Evolutionary conservation across 1,140 invertebrate genomes (phyloP).

Genomic region (Drosophila lacteicornis): DNA sequence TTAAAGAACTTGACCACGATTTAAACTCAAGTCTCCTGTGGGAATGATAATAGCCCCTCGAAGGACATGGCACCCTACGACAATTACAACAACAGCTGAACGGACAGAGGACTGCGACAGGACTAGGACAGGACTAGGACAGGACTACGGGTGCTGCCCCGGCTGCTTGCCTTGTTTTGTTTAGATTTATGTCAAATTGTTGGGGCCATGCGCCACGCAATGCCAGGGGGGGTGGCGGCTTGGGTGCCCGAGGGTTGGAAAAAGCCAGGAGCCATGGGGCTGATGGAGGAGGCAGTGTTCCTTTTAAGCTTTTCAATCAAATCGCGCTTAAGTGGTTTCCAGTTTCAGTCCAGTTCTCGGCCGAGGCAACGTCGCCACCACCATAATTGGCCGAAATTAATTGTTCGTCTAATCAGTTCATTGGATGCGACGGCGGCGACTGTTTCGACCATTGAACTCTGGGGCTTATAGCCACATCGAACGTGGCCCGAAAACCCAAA

Average conservation of each 20-base stretch:
- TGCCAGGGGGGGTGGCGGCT: too few species aligned
- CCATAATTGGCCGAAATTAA: constrained; percentile 75
- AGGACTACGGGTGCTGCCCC: constrained; percentile 11
- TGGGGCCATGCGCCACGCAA: constrained; percentile 32
- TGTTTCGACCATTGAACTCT: constrained; percentile 40
- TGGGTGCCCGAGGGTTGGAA: neutral
- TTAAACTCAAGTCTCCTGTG: neutral
- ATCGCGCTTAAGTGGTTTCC: constrained; percentile 75
- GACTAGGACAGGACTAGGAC: constrained; percentile 22
- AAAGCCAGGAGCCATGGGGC: neutral
- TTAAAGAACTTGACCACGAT: too few species aligned
- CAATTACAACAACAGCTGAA: constrained; percentile 50
- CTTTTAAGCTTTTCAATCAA: constrained; percentile 82
- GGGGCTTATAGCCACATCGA: constrained; percentile 17
- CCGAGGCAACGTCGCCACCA: constrained; percentile 23
- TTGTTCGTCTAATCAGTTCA: constrained; percentile 80
- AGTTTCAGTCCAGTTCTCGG: constrained; percentile 45
- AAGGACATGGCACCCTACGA: constrained; percentile 22
- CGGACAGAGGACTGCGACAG: constrained; percentile 27
- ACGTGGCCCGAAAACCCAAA: constrained; percentile 3
- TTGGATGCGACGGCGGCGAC: constrained; percentile 58
- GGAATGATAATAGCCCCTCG: neutral
- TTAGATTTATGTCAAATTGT: constrained; percentile 83
- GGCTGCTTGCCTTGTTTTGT: constrained; percentile 68
- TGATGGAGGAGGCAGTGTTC: neutral